These are phyloP conservation scores for Allobates femoralis DNA, from an alignment of 2,797 vertebrate species.

Conservation along the genomic window DNA sequence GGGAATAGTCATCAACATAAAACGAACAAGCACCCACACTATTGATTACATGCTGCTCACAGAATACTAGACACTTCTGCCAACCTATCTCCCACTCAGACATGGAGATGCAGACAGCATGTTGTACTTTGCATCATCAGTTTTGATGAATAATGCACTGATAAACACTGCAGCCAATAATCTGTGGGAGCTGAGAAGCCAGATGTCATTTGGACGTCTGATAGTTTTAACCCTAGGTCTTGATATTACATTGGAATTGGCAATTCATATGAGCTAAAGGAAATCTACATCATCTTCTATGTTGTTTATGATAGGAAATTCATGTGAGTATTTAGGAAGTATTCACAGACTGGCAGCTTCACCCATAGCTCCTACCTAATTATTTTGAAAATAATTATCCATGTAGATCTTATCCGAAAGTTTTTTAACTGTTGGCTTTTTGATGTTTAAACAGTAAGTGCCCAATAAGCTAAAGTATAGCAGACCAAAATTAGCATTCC, in stretches of 20 bases:
- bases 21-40: slow-evolving; percentile 82
- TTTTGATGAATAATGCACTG: slow-evolving; percentile 85
- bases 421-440: not conserved
- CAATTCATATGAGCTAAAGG: slow-evolving; percentile 31
- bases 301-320: slow-evolving; percentile 14
- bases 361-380: not conserved
- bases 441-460: not conserved
- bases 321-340: not conserved
- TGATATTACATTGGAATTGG: slow-evolving; percentile 73
- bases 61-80: slow-evolving; percentile 80
- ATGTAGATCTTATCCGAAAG: not conserved
- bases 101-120: slow-evolving; percentile 80
- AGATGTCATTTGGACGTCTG: slow-evolving; percentile 82
- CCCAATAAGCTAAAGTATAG: not conserved
- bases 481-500: not conserved
- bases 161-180: slow-evolving; percentile 82
- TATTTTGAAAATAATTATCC: not conserved
- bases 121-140: slow-evolving; percentile 83
- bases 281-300: slow-evolving; percentile 2
- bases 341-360: not conserved
- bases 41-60: slow-evolving; percentile 81
- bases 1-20: slow-evolving; percentile 82
- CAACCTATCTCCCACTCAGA: slow-evolving; percentile 77
- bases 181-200: slow-evolving; percentile 78
- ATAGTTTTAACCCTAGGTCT: slow-evolving; percentile 80